Conservation (phyloP, 2,113 vertebrate species). For the Psettodes erumei region DNA sequence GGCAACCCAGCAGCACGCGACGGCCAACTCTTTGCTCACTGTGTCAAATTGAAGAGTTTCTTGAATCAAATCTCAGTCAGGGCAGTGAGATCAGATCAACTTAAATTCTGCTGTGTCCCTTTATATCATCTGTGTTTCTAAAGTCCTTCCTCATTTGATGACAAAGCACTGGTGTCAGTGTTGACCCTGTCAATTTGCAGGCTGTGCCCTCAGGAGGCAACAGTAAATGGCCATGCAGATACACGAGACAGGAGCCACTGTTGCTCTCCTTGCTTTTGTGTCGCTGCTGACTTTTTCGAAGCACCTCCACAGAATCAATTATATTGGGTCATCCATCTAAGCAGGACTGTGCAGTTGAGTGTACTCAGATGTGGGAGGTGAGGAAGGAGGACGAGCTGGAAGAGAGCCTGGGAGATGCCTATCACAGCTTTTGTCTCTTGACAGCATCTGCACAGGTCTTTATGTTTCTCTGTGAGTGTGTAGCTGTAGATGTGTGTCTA, state of each 20-base stretch:
- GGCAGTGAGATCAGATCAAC: background rate
- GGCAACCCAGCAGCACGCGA: background rate
- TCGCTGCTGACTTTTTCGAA: slow-evolving; percentile 19
- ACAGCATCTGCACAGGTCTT: slow-evolving; percentile 16
- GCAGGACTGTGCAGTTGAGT: slow-evolving; percentile 14
- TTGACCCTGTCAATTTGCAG: background rate
- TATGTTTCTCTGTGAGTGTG: slow-evolving; percentile 4
- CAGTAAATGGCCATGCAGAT: background rate
- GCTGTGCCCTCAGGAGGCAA: background rate
- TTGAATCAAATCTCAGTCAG: slow-evolving; percentile 1
- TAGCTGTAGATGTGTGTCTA: background rate
- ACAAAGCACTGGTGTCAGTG: background rate
- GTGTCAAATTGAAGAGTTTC: background rate
- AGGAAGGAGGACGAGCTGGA: slow-evolving; percentile 38
- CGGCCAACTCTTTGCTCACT: background rate
- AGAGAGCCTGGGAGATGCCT: slow-evolving; percentile 20
- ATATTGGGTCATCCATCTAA: slow-evolving; percentile 16
- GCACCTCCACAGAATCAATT: slow-evolving; percentile 20
- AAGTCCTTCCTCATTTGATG: background rate
- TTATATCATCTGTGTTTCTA: background rate
- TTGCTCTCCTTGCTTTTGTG: background rate
- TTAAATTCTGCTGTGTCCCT: background rate
- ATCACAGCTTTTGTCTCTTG: slow-evolving; percentile 30
- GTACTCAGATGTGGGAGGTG: slow-evolving; percentile 32
- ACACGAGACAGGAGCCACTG: background rate